Conservation (phyloP, 2,797 vertebrate species). For the Psittacula derbiana region DNA sequence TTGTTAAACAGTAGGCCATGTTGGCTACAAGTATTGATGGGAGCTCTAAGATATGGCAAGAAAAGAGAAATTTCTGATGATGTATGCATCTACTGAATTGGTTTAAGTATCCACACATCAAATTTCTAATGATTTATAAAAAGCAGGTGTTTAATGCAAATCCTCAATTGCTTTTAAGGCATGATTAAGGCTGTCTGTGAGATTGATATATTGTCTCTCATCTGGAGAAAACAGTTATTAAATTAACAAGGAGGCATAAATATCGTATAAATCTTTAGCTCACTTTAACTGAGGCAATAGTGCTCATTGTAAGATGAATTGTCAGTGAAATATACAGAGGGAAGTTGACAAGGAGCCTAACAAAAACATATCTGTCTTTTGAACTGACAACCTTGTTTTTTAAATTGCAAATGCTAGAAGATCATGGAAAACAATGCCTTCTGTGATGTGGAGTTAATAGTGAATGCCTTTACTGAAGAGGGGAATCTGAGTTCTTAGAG, state of each 20-base stretch:
- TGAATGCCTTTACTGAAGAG: not conserved
- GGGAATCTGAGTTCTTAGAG: not conserved
- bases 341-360: not conserved
- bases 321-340: not conserved
- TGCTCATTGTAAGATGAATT: constrained; percentile 31
- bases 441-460: not conserved
- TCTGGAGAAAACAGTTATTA: constrained; percentile 35
- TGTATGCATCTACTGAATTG: not conserved
- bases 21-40: rapidly evolving
- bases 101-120: not conserved
- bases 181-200: not conserved
- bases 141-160: not conserved
- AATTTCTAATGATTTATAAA: not conserved
- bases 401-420: constrained; percentile 29
- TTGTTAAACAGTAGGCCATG: not conserved
- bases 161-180: not conserved
- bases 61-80: not conserved
- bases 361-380: constrained; percentile 11
- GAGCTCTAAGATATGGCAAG: not conserved
- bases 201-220: not conserved
- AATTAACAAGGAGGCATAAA: constrained; percentile 1
- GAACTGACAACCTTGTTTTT: constrained; percentile 33
- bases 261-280: not conserved
- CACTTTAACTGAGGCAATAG: not conserved
- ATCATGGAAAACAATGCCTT: constrained; percentile 16